Evolutionary conservation across 1,140 invertebrate species (phyloP).

Genomic region (Ephestia elutella): DNA sequence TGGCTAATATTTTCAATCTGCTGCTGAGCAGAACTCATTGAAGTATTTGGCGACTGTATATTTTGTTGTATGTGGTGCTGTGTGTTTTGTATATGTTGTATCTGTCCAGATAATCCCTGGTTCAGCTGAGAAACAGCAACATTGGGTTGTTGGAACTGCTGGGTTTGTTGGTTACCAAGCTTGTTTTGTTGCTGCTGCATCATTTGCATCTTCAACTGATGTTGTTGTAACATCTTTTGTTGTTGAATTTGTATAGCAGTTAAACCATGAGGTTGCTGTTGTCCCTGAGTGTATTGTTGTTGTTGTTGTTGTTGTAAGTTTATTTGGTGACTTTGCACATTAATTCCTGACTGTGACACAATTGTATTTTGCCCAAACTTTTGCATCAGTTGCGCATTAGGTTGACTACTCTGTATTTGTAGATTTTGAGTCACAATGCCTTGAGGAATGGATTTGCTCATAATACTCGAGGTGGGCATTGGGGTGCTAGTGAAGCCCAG

Average conservation of each 20-base stretch:
- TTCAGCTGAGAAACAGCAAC: slow-evolving; percentile 55
- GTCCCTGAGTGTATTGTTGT: slow-evolving; percentile 53
- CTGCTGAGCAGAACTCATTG: slow-evolving; percentile 63
- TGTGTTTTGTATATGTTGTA: slow-evolving; percentile 55
- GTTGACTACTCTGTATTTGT: slow-evolving; percentile 64
- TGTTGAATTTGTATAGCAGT: slow-evolving; percentile 68
- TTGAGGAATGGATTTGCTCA: slow-evolving; percentile 64
- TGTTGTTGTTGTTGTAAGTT: slow-evolving; percentile 54
- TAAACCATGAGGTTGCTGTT: slow-evolving; percentile 55
- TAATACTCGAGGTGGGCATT: slow-evolving; percentile 53
- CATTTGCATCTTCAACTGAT: slow-evolving; percentile 68
- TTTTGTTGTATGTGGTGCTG: slow-evolving; percentile 61
- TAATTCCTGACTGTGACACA: slow-evolving; percentile 56
- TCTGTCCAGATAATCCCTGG: slow-evolving; percentile 55
- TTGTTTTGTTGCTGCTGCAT: slow-evolving; percentile 61
- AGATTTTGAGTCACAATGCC: slow-evolving; percentile 65
- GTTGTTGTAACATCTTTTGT: slow-evolving; percentile 70
- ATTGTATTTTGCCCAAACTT: slow-evolving; percentile 61
- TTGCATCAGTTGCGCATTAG: slow-evolving; percentile 57
- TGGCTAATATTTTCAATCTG: slow-evolving; percentile 70
- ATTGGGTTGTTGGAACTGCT: slow-evolving; percentile 61
- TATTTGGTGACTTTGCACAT: slow-evolving; percentile 50
- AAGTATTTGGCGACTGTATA: slow-evolving; percentile 48
- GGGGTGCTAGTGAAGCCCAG: slow-evolving; percentile 59
- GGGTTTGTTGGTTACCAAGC: slow-evolving; percentile 52